Conservation (phyloP, 2,888 invertebrate genomes). For the Conus canariensis region DNA sequence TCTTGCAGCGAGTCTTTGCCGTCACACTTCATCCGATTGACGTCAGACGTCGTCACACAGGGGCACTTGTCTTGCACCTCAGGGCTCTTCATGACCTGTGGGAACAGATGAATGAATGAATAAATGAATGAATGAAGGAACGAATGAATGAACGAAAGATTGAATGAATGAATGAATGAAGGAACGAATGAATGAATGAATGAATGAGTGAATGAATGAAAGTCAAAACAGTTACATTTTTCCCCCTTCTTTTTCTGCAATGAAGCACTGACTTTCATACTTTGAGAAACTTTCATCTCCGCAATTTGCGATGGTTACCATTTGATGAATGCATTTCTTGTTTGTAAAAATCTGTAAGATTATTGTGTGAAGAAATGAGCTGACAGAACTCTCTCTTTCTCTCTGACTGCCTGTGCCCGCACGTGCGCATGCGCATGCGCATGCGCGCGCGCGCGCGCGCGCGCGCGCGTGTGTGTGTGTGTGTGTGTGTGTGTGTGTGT, state of each 20-base stretch:
- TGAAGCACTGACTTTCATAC: too few species aligned
- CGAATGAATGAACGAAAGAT: too few species aligned
- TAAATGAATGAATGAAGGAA: not conserved
- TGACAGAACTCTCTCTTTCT: too few species aligned
- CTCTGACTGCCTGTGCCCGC: not conserved
- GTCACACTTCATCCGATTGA: conserved; percentile 56
- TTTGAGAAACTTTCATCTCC: too few species aligned
- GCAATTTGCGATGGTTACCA: too few species aligned
- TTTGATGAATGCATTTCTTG: too few species aligned
- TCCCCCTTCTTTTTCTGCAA: too few species aligned
- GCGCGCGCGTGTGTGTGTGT: conserved; percentile 7
- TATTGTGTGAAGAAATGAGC: too few species aligned
- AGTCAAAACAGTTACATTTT: too few species aligned
- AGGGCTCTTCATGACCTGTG: conserved; percentile 49
- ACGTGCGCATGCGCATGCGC: not conserved
- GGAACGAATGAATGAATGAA: not conserved
- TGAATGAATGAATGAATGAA: not conserved
- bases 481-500: not conserved
- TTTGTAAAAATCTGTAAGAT: too few species aligned
- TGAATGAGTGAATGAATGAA: too few species aligned
- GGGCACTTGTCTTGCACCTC: conserved; percentile 52
- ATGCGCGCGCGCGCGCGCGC: not conserved
- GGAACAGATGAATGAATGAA: not conserved
- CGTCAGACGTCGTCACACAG: conserved; percentile 46
- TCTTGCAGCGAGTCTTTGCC: conserved; percentile 53